These are phyloP conservation scores for Callinectes sapidus DNA, from an alignment of 2,888 invertebrate genomes.

Conservation along the genomic window DNA sequence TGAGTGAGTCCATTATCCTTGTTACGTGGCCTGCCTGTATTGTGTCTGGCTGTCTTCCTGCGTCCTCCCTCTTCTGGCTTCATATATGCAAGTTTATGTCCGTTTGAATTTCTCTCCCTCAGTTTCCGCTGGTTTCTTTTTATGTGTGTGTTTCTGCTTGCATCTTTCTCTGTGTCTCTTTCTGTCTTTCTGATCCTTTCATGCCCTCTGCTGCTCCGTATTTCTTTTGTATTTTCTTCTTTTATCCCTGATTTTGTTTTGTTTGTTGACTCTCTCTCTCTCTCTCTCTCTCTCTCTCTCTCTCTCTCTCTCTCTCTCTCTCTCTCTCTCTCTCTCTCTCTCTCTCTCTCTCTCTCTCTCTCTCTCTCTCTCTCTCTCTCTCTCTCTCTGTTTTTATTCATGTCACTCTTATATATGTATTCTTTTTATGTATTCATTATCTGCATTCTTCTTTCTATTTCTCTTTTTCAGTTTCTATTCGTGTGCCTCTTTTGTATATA, in stretches of 20 bases:
- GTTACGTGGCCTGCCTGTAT: background rate
- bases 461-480: no score
- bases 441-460: no score
- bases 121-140: background rate
- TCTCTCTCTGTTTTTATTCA: no score
- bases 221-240: background rate
- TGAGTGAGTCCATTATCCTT: background rate
- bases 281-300: background rate
- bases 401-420: no score
- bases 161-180: background rate
- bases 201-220: no score
- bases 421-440: no score
- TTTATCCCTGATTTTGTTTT: background rate
- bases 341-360: background rate
- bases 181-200: background rate
- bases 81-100: background rate
- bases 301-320: no score
- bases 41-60: background rate
- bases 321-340: no score
- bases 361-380: no score
- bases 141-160: background rate
- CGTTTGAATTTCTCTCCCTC: background rate
- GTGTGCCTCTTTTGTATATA: no score
- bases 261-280: slow-evolving; percentile 21
- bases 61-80: background rate